Conservation (phyloP, 2,113 vertebrate genomes). For the Eurystomus gularis region DNA sequence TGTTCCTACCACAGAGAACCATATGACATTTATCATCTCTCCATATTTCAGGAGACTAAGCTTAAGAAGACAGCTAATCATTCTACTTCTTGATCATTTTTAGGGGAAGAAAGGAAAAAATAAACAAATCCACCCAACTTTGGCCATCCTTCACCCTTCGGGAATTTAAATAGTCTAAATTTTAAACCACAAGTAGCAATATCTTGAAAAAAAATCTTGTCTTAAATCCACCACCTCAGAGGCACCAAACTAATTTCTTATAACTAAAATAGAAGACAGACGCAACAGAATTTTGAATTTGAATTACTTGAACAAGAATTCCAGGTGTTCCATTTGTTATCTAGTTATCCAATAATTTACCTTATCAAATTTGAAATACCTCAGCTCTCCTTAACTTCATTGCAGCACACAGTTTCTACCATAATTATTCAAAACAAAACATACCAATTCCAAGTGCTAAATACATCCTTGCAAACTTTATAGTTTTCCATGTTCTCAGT, state of each 20-base stretch:
- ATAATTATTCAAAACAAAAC: neutral
- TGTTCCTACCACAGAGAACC: neutral
- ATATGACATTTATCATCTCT: neutral
- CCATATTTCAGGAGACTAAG: neutral
- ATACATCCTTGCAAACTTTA: neutral
- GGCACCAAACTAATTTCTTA: neutral
- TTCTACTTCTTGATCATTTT: neutral
- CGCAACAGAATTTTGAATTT: neutral
- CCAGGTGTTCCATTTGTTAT: neutral
- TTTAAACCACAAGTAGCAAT: neutral
- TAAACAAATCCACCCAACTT: neutral
- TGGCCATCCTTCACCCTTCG: neutral
- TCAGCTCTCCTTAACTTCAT: neutral
- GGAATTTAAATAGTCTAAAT: neutral
- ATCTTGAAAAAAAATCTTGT: neutral
- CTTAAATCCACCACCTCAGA: neutral
- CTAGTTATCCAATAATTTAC: neutral
- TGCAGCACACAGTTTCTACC: neutral
- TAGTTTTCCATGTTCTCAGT: neutral
- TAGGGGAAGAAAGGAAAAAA: rapidly evolving
- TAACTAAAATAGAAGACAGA: neutral
- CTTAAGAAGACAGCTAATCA: neutral
- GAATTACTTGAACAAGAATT: neutral
- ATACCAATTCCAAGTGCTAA: neutral
- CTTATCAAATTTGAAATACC: neutral